Percentiles rank a stretch among this genome's conserved stretches.
These are phyloP conservation scores for Archips crataeganus DNA, from an alignment of 2,888 invertebrate genomes.

Conservation along the genomic window DNA sequence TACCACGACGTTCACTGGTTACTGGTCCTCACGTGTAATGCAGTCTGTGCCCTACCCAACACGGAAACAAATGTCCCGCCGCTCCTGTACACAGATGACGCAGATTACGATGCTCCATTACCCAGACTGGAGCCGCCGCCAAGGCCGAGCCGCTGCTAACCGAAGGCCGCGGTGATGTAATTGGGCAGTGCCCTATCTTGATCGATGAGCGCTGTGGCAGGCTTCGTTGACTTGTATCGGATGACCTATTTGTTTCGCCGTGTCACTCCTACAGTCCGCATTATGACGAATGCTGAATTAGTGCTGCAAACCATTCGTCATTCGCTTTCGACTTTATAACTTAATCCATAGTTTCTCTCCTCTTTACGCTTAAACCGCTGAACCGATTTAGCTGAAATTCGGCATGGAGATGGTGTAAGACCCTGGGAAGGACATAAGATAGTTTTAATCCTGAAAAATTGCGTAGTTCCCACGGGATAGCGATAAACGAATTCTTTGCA, in stretches of 20 bases:
- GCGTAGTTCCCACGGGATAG: too few relatives aligned
- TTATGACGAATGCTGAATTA: slow-evolving; percentile 1
- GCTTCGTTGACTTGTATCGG: slow-evolving; percentile 1
- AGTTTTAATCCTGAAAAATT: too few relatives aligned
- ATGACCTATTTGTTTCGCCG: slow-evolving; percentile 5
- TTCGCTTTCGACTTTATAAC: background rate
- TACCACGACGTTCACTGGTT: too few relatives aligned
- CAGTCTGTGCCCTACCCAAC: background rate
- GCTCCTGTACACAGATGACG: slow-evolving; percentile 1
- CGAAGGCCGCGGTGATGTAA: slow-evolving; percentile 3
- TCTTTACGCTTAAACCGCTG: too few relatives aligned
- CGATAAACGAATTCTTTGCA: too few relatives aligned
- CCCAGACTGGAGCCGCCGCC: background rate
- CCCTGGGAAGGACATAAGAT: too few relatives aligned
- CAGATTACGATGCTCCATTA: slow-evolving; percentile 3
- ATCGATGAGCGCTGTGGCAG: slow-evolving; percentile 9
- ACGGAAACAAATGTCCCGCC: background rate
- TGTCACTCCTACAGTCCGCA: background rate
- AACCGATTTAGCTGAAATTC: too few relatives aligned
- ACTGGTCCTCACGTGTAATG: too few relatives aligned
- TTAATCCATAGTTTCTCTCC: too few relatives aligned
- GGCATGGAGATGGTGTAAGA: too few relatives aligned
- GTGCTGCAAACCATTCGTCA: background rate
- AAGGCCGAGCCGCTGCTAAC: background rate
- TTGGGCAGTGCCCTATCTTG: slow-evolving; percentile 14